Evolutionary conservation across 2,888 invertebrate species (phyloP).

Genomic region (Allolobophora icterica): DNA sequence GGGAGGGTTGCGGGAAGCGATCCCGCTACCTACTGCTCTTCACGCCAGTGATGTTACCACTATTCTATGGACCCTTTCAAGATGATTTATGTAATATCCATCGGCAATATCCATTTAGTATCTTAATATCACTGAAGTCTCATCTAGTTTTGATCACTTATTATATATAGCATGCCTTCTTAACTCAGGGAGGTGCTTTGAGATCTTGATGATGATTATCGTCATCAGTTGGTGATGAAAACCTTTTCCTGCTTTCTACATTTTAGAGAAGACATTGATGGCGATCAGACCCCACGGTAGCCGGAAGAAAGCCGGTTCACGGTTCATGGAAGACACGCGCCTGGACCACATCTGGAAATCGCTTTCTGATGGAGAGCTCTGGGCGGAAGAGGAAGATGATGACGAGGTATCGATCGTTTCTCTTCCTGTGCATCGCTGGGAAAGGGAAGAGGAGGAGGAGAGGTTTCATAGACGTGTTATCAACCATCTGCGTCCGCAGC

Average conservation of each 20-base stretch:
- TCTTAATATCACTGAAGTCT: too few species aligned
- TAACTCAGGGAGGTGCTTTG: too few species aligned
- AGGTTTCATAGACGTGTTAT: background rate
- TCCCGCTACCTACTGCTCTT: too few species aligned
- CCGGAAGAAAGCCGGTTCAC: background rate
- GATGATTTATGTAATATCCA: too few species aligned
- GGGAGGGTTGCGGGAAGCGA: too few species aligned
- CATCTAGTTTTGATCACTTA: too few species aligned
- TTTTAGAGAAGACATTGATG: background rate
- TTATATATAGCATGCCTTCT: too few species aligned
- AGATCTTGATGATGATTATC: too few species aligned
- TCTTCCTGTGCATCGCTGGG: background rate
- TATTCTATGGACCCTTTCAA: too few species aligned
- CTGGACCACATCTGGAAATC: conserved; percentile 23
- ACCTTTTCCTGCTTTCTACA: conserved; percentile 40
- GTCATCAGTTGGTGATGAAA: too few species aligned
- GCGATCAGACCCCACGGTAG: background rate
- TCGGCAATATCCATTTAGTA: too few species aligned
- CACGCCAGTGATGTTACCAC: too few species aligned
- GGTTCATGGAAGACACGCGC: background rate
- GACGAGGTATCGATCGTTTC: background rate
- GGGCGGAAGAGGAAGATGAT: background rate
- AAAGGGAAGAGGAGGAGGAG: background rate
- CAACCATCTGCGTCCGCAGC: background rate
- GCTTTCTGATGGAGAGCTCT: background rate